phyloP scores from a whole-genome alignment of 2,888 invertebrate genomes.

The Silvanus unidentatus region DNA sequence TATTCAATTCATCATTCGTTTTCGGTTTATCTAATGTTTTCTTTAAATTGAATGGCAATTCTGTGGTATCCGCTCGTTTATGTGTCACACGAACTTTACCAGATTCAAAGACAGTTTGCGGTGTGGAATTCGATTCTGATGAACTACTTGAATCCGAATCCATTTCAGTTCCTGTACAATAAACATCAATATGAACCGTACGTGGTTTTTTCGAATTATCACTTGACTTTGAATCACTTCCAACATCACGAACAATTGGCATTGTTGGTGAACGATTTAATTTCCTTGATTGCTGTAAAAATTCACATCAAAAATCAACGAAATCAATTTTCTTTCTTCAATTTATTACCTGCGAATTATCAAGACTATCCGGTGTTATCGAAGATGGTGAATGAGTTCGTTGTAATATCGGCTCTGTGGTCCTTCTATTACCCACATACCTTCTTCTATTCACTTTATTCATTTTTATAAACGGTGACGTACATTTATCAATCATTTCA shows the following conservation, averaged over 20 bases:
- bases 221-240: constrained; percentile 32
- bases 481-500: constrained; percentile 45
- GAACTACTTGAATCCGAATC: constrained; percentile 40
- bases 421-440: constrained; percentile 26
- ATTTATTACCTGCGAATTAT: constrained; percentile 29
- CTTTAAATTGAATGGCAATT: constrained; percentile 45
- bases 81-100: constrained; percentile 57
- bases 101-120: constrained; percentile 60
- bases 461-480: constrained; percentile 39
- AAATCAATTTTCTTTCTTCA: no score
- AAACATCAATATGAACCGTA: constrained; percentile 70
- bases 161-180: constrained; percentile 61
- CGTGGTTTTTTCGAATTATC: constrained; percentile 50
- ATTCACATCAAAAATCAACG: no score
- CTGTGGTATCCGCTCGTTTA: constrained; percentile 45
- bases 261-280: constrained; percentile 9
- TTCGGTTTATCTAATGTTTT: constrained; percentile 9
- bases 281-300: constrained; percentile 14
- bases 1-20: constrained; percentile 6
- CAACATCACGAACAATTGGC: constrained; percentile 7
- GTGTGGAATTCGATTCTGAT: constrained; percentile 48
- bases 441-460: constrained; percentile 17
- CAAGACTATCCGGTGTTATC: constrained; percentile 41
- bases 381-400: constrained; percentile 31
- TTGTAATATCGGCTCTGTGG: constrained; percentile 33